Base-by-base conservation (phyloP, 2,888 invertebrate species). In the Molanna angustata region DNA sequence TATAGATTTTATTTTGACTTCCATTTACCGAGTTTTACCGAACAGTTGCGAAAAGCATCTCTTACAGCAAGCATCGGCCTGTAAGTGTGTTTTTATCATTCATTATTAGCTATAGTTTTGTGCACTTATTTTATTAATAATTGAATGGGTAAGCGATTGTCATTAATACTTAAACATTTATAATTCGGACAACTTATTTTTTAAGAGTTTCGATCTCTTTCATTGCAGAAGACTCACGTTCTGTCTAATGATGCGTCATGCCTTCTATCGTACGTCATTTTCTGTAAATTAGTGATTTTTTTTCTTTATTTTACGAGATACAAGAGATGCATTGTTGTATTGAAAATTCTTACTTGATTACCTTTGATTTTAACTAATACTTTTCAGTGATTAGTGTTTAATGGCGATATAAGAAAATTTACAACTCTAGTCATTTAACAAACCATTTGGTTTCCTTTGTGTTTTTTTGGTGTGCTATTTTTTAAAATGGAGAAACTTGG, bases 241-340 rank as follows among this genome's bases (percentile, higher is more conserved):
- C 46, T 55, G 55, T 40, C 55, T 51, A 51, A 33, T 50, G 50
- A 48, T 55, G 55, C 55, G 55, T 55, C 55, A 55, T 55, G 55
- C 51, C 51, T 27, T 21, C 19, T 41, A 32, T 48, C 51, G 47
- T 31, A 55, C 55, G 49, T 50, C 50, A 50, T 54, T 50, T 50
- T 50, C 47, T 43, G 43, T 44, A 32, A 39, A 32, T 49, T 31
- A 42, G 16, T 47, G 21, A 27, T 22, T 37, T 6, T 47, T 47
- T 11, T 22, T 18, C 4, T 7, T 27, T 27, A 27, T 11, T 27
- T 27, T 27, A 27, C 4, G 11, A 27, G 6, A 27, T 11, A 27
- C 4, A 27, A 11, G 11, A 27, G n/a, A n/a, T n/a, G n/a, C n/a
- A n/a, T n/a, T n/a, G n/a, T n/a, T n/a, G n/a, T n/a, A n/a, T n/a